Percentiles rank a stretch among this genome's conserved stretches.
phyloP scores from a whole-genome alignment of 2,888 invertebrate genomes.

The Panopea generosa region DNA sequence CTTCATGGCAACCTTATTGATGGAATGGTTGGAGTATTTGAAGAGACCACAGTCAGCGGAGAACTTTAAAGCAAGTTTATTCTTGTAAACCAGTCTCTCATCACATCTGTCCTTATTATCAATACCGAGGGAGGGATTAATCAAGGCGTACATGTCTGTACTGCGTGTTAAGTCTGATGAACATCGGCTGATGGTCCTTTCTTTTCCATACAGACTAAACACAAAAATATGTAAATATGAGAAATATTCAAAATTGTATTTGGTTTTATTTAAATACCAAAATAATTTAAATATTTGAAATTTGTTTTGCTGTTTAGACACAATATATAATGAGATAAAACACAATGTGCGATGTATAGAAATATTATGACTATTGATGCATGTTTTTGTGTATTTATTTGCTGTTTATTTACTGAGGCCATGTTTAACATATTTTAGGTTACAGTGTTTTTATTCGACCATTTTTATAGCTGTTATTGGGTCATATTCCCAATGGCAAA shows the following conservation, averaged over 20 bases:
- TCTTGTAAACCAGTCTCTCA: constrained; percentile 10
- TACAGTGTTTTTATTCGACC: too few species aligned
- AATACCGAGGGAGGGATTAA: constrained; percentile 39
- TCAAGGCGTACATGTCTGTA: constrained; percentile 49
- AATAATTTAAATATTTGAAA: too few species aligned
- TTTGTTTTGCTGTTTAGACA: too few species aligned
- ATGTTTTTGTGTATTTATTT: too few species aligned
- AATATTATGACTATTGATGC: too few species aligned
- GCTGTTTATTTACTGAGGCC: too few species aligned
- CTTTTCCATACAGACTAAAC: constrained; percentile 44
- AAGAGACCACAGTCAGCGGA: constrained; percentile 35
- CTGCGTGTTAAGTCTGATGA: constrained; percentile 25
- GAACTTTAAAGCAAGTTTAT: constrained; percentile 29
- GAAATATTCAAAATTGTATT: neutral
- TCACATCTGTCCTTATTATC: constrained; percentile 32
- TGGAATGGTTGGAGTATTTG: constrained; percentile 6
- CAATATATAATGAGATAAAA: too few species aligned
- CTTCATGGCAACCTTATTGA: constrained; percentile 12
- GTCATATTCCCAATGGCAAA: too few species aligned
- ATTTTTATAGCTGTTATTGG: too few species aligned
- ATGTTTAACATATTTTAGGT: too few species aligned
- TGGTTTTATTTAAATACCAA: too few species aligned
- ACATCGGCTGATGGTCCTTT: constrained; percentile 47
- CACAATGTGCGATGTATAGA: too few species aligned
- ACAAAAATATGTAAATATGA: neutral